A percentile compares a stretch with the other conserved stretches of the same genome.
Conservation (phyloP, 2,797 vertebrate species). For the Cossypha polioptera region DNA sequence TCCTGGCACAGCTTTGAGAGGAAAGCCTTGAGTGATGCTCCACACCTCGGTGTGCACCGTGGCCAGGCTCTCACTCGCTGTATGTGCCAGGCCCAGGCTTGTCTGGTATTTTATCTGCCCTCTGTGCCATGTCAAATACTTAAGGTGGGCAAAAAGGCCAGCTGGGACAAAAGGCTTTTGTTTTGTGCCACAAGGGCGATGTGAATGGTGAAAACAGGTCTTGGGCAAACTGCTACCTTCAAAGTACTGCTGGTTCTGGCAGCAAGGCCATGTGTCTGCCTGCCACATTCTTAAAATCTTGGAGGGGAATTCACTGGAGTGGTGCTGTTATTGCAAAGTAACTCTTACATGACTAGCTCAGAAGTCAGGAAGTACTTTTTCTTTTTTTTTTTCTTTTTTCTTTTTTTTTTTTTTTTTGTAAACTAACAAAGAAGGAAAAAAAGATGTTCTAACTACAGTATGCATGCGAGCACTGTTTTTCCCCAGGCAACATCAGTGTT, state of each 20-base stretch:
- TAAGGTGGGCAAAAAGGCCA: not conserved
- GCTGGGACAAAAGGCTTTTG: not conserved
- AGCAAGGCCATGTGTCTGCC: not conserved
- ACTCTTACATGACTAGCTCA: not conserved
- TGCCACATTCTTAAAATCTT: not conserved
- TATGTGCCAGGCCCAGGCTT: not conserved
- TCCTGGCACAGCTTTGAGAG: not conserved
- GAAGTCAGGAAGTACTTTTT: not conserved
- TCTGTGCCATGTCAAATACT: not conserved
- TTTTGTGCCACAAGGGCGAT: not conserved
- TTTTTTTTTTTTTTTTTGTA: not conserved
- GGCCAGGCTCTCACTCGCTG: not conserved
- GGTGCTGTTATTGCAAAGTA: not conserved
- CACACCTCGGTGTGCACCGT: rapidly evolving
- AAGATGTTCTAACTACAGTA: not conserved
- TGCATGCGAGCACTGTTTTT: not conserved
- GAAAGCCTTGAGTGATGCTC: not conserved
- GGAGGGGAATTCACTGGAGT: not conserved
- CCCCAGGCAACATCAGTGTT: not conserved
- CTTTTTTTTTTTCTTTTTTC: not conserved
- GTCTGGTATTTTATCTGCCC: not conserved
- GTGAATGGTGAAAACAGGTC: not conserved
- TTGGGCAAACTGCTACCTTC: not conserved
- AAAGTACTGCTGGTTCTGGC: not conserved
- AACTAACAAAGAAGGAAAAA: not conserved